phyloP scores from a whole-genome alignment of 2,797 vertebrate species.

The Chaenodraco wilsoni region DNA sequence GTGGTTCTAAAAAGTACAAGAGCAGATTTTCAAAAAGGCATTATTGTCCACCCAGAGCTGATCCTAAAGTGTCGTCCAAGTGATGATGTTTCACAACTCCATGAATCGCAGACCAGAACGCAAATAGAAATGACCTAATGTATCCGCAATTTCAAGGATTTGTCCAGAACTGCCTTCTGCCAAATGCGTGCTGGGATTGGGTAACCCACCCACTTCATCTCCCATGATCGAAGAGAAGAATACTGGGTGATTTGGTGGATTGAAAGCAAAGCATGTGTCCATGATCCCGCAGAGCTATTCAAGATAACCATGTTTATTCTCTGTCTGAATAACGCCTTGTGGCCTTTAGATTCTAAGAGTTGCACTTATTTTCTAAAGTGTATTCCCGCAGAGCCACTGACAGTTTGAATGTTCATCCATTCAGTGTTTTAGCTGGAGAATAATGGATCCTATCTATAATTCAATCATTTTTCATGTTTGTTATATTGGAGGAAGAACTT shows the following conservation, averaged over 20 bases:
- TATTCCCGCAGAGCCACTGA: conserved; percentile 5
- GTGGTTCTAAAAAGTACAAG: too few relatives aligned
- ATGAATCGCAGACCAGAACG: not conserved
- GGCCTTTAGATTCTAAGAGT: not conserved
- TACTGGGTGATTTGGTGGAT: not conserved
- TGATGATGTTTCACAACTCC: not conserved
- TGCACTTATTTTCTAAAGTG: conserved; percentile 14
- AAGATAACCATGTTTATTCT: not conserved
- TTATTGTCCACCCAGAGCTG: not conserved
- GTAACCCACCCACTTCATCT: not conserved
- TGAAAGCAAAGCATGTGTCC: not conserved
- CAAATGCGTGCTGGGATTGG: conserved; percentile 10
- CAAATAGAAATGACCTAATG: not conserved
- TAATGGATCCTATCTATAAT: conserved; percentile 21
- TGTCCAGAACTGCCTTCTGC: not conserved
- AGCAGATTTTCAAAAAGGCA: too few relatives aligned
- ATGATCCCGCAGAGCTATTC: not conserved
- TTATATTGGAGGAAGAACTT: conserved; percentile 27
- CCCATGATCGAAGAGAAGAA: not conserved
- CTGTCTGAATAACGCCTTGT: not conserved
- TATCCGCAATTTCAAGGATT: not conserved
- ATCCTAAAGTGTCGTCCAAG: not conserved
- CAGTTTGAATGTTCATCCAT: conserved; percentile 24
- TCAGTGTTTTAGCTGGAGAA: conserved; percentile 34
- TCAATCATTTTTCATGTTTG: conserved; percentile 51